Conservation (phyloP, 1,140 invertebrate genomes). For the Ganaspis sp. region DNA sequence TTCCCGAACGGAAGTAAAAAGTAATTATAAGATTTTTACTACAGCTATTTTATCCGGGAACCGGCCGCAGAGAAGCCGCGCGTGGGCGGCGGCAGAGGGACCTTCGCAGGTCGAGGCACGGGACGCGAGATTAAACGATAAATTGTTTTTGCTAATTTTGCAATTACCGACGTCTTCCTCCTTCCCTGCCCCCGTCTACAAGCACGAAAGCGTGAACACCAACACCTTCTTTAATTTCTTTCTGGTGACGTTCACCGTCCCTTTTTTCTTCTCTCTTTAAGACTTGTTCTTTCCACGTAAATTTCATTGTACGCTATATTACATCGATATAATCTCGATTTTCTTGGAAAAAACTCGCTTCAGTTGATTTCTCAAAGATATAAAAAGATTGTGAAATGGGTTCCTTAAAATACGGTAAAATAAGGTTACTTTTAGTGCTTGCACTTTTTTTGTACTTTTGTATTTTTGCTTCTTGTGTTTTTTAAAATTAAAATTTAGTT, state of each 20-base stretch:
- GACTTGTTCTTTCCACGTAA: not conserved
- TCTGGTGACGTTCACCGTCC: not conserved
- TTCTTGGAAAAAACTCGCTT: conserved; percentile 3
- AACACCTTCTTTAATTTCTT: conserved; percentile 30
- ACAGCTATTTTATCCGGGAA: conserved; percentile 57
- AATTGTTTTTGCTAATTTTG: conserved; percentile 71
- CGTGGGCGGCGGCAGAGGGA: conserved; percentile 47
- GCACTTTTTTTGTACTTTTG: too few relatives aligned
- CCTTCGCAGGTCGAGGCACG: conserved; percentile 54
- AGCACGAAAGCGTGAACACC: conserved; percentile 41
- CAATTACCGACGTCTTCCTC: conserved; percentile 60
- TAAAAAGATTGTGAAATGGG: not conserved
- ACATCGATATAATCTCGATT: conserved; percentile 13
- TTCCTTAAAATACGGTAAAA: not conserved
- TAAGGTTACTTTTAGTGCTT: too few relatives aligned
- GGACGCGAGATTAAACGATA: conserved; percentile 67
- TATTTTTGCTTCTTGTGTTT: too few relatives aligned
- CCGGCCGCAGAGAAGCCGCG: conserved; percentile 38
- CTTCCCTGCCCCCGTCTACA: conserved; percentile 32
- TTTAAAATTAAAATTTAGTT: too few relatives aligned
- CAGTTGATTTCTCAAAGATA: conserved; percentile 13
- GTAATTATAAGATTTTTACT: conserved; percentile 74
- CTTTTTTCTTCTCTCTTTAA: not conserved
- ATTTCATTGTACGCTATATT: conserved; percentile 6
- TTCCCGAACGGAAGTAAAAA: conserved; percentile 70